Conservation (phyloP, 2,797 vertebrate species). For the Sebastolobus alascanus region DNA sequence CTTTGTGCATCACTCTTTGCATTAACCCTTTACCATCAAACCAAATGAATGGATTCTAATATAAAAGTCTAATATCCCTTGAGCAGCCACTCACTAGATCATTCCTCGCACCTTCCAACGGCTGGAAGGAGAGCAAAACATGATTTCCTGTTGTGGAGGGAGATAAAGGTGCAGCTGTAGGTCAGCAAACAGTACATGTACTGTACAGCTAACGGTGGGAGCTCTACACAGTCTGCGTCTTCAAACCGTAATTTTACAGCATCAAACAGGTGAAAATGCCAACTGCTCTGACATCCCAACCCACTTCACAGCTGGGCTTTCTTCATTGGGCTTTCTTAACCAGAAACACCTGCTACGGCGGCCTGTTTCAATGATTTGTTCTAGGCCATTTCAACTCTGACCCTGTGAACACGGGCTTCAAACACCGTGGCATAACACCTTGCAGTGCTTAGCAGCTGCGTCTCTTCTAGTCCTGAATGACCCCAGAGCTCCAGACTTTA, state of each 20-base stretch:
- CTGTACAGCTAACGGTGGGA: constrained; percentile 4
- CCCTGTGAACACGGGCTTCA: constrained; percentile 79
- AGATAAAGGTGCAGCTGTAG: constrained; percentile 1
- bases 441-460: constrained; percentile 68
- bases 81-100: neutral
- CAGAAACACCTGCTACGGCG: constrained; percentile 79
- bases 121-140: neutral
- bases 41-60: neutral
- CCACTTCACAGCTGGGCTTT: constrained; percentile 58
- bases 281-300: constrained; percentile 50
- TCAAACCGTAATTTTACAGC: constrained; percentile 28
- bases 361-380: constrained; percentile 73
- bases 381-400: constrained; percentile 78
- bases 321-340: constrained; percentile 68
- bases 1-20: neutral
- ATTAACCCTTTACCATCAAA: neutral
- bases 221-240: constrained; percentile 14
- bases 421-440: constrained; percentile 69
- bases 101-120: constrained; percentile 1
- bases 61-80: neutral
- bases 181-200: constrained; percentile 3
- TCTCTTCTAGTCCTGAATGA: constrained; percentile 68
- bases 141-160: neutral
- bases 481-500: constrained; percentile 69
- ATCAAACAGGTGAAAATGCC: constrained; percentile 40